Evolutionary conservation across 2,113 vertebrate species (phyloP), one percentile per base, ranked within the genome.

Genomic region (Daubentonia madagascariensis): DNA sequence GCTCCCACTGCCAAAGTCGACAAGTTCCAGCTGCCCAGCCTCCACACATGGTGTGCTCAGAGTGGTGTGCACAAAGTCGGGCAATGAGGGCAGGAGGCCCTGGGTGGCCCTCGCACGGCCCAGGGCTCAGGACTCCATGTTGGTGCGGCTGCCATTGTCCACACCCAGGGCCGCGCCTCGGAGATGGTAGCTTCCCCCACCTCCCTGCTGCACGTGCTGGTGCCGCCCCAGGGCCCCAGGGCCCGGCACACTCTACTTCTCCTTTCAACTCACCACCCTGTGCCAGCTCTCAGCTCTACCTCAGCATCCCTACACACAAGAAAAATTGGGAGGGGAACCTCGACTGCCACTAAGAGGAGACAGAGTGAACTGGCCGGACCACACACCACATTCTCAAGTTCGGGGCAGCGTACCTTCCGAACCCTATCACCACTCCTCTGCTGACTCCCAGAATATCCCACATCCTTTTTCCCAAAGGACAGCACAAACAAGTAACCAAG

Each of bases 291-390:
- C 18, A 5, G 61, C 28, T 32, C 52, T 8, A 6, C 35, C 54
- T 8, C 32, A 52, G 22, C 7, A 14, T 30, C 22, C 54, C 48
- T 78, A 54, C 28, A 25, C 17, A 37, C 2, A 32, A 9, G 8
- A 37, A 37, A 48, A 37, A 30, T 48, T 1, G 0, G 30, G 45
- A 0, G 13, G 22, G n/a, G 18, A 16, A 5, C 8, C 45, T 11
- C 37, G 28, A 48, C 10, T 17, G 54, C 40, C 32, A 32, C 65
- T 14, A 3, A 30, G 14, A 35, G 37, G 12, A 12, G 37, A 5
- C 37, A 85, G 43, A 20, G 8, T 1, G 1, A 28, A 18, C 3
- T 2, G 3, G 61, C 5, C 13, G 1, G 25, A 30, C 30, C n/a
- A 45, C 22, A 57, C 25, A 18, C 23, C 2, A 5, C 18, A 16